phyloP scores from a whole-genome alignment of 2,888 invertebrate species.

The Baccha elongata region DNA sequence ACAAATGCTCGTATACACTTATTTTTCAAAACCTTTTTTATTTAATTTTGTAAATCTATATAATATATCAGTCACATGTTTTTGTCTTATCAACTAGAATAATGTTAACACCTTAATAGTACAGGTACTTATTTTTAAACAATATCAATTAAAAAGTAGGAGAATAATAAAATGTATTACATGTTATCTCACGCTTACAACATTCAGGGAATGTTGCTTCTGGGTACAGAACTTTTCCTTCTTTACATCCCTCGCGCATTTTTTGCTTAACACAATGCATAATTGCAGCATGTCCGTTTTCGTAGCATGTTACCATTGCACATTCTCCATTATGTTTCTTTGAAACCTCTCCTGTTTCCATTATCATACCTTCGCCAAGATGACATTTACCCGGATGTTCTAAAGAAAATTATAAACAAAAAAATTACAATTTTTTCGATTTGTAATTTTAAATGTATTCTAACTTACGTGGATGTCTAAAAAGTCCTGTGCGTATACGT shows the following conservation, averaged over 20 bases:
- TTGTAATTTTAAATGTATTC: background rate
- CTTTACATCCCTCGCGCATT: constrained; percentile 64
- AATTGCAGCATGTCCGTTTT: constrained; percentile 60
- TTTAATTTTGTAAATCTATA: background rate
- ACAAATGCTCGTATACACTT: no score
- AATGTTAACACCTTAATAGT: background rate
- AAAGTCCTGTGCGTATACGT: constrained; percentile 48
- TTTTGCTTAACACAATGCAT: constrained; percentile 60
- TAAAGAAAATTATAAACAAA: background rate
- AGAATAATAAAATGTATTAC: constrained; percentile 51
- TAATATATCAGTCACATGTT: constrained; percentile 17
- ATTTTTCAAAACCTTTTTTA: no score
- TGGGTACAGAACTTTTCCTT: constrained; percentile 52
- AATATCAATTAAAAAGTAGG: constrained; percentile 33
- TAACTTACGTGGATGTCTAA: constrained; percentile 59
- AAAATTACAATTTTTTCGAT: background rate
- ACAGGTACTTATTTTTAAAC: background rate
- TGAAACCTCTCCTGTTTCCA: constrained; percentile 38
- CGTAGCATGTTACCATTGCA: constrained; percentile 58
- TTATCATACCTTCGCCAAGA: constrained; percentile 51
- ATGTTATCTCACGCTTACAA: constrained; percentile 58
- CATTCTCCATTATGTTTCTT: constrained; percentile 55
- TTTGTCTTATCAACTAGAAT: constrained; percentile 15
- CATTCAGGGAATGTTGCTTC: constrained; percentile 56
- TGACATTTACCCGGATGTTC: constrained; percentile 65